Percentiles rank a stretch among this genome's conserved stretches.
phyloP scores from a whole-genome alignment of 2,888 invertebrate genomes.

The Seira ritae region DNA sequence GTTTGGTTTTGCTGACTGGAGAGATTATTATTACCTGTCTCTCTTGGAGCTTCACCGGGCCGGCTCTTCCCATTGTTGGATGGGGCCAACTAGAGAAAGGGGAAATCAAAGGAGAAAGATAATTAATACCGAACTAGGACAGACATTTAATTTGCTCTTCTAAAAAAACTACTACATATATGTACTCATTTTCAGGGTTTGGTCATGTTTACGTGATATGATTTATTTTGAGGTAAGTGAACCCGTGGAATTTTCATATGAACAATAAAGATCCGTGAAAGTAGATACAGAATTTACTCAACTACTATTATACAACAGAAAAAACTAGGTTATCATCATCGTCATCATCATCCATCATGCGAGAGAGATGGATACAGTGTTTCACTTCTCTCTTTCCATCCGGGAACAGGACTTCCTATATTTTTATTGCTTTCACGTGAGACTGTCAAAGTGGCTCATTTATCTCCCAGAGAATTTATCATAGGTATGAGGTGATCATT shows the following conservation, averaged over 20 bases:
- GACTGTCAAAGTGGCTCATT: not conserved
- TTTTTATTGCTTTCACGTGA: not conserved
- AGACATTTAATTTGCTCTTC: slow-evolving; percentile 54
- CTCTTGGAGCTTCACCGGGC: slow-evolving; percentile 84
- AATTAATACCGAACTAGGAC: slow-evolving; percentile 31
- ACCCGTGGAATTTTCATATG: too few relatives aligned
- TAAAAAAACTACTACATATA: too few relatives aligned
- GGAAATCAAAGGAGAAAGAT: slow-evolving; percentile 33
- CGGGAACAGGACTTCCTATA: not conserved
- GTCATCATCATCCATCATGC: not conserved
- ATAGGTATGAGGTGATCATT: not conserved
- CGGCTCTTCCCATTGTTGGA: slow-evolving; percentile 75
- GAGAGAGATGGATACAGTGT: not conserved
- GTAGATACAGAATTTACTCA: too few relatives aligned
- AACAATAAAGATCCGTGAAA: too few relatives aligned
- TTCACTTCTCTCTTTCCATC: not conserved
- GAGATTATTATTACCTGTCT: not conserved
- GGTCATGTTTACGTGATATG: too few relatives aligned
- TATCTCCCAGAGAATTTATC: not conserved
- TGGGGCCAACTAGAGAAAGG: slow-evolving; percentile 67
- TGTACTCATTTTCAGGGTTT: too few relatives aligned
- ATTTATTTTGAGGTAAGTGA: too few relatives aligned
- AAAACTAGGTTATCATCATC: not conserved
- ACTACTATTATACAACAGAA: not conserved
- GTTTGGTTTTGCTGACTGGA: not conserved